Evolutionary conservation across 2,113 vertebrate species (phyloP).

Genomic region (Puffinus mauretanicus): DNA sequence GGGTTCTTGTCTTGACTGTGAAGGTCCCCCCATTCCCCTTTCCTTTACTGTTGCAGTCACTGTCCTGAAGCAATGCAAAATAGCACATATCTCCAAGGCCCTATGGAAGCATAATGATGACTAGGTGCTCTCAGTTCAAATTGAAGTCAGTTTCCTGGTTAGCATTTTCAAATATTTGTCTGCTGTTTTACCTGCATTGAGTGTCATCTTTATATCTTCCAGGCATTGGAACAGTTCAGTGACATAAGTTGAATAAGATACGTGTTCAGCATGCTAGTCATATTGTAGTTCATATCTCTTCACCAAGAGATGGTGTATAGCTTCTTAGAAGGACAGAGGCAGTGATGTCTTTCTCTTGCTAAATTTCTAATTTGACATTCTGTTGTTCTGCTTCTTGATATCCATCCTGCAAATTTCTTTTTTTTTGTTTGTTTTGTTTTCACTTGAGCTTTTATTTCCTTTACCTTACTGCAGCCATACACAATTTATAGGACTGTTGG

Average conservation of each 20-base stretch:
- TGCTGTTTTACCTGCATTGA: neutral
- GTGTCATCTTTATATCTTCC: neutral
- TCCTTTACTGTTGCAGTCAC: neutral
- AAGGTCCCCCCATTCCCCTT: neutral
- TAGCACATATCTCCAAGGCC: fast-evolving
- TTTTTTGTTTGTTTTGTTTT: neutral
- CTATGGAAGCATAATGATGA: neutral
- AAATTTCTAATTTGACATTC: fast-evolving
- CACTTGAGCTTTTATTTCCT: neutral
- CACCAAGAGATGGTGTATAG: neutral
- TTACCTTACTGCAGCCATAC: neutral
- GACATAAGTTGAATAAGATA: neutral
- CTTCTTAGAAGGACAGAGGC: neutral
- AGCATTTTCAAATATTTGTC: neutral
- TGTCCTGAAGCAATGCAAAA: neutral
- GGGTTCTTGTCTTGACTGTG: neutral
- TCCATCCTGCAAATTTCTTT: neutral
- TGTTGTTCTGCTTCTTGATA: neutral
- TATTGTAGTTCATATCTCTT: neutral
- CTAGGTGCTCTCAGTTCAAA: neutral
- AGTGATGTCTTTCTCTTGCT: neutral
- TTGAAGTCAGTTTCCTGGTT: neutral
- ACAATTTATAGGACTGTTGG: neutral
- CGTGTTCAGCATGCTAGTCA: neutral
- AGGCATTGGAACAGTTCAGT: neutral